Conservation (phyloP, 53 echinoderm and acorn worm species). For the Henricia sp. region DNA sequence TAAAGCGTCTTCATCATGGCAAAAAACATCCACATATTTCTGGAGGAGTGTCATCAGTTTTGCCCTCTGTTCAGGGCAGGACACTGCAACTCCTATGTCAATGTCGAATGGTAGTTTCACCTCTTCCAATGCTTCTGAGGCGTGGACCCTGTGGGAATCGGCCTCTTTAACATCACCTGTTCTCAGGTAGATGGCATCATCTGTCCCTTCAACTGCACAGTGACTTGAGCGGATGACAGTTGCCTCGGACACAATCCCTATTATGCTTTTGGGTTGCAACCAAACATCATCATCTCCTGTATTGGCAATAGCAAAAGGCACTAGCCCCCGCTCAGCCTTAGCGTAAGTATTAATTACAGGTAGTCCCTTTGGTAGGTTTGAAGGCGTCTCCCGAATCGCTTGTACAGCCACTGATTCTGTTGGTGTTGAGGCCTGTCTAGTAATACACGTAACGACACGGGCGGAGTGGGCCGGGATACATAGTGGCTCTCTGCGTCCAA, state of each 20-base stretch:
- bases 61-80: background rate
- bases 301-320: slow-evolving; percentile 36
- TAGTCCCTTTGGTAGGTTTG: slow-evolving; percentile 42
- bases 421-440: slow-evolving; percentile 7
- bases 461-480: slow-evolving; percentile 42
- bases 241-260: slow-evolving; percentile 7
- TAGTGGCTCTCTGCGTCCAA: slow-evolving; percentile 30
- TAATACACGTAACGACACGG: slow-evolving; percentile 28
- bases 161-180: background rate
- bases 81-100: background rate
- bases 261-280: slow-evolving; percentile 37
- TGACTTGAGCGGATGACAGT: background rate
- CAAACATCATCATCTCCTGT: slow-evolving; percentile 45
- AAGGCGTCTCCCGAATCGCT: background rate
- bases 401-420: slow-evolving; percentile 28
- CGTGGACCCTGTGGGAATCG: background rate
- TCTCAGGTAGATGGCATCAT: slow-evolving; percentile 10
- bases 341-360: slow-evolving; percentile 30
- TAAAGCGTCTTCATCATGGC: slow-evolving; percentile 48
- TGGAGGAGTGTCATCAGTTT: slow-evolving; percentile 6
- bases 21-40: slow-evolving; percentile 39
- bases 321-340: slow-evolving; percentile 19
- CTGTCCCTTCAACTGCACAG: background rate
- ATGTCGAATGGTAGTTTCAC: slow-evolving; percentile 1
- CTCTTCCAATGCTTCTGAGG: background rate